These are phyloP conservation scores for Aphyosemion australe DNA, from an alignment of 2,113 vertebrate species.

Conservation along the genomic window DNA sequence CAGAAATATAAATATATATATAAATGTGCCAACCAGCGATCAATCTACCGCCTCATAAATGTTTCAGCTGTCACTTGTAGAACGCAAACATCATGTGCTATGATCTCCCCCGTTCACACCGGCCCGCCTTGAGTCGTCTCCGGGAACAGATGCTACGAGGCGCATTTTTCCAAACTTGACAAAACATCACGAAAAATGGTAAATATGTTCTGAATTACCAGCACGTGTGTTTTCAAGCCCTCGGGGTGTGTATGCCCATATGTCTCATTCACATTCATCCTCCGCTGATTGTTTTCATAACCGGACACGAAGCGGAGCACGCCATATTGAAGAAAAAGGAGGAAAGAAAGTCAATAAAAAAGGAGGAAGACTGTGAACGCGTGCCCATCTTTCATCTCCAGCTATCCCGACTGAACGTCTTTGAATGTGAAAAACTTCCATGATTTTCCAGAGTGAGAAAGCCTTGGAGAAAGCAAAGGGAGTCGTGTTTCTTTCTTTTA, in stretches of 20 bases:
- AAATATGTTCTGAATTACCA: conserved; percentile 77
- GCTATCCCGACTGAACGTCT: neutral
- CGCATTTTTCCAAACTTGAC: conserved; percentile 62
- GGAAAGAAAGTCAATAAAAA: neutral
- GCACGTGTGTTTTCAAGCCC: conserved; percentile 72
- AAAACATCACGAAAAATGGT: conserved; percentile 70
- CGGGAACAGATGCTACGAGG: conserved; percentile 60
- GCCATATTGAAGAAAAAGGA: neutral
- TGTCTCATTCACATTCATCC: conserved; percentile 71
- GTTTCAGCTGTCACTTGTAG: conserved; percentile 28
- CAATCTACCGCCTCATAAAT: conserved; percentile 22
- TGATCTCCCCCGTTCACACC: conserved; percentile 32
- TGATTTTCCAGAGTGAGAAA: neutral
- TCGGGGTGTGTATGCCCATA: conserved; percentile 69
- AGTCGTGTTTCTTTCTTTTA: no score
- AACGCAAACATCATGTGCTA: conserved; percentile 33
- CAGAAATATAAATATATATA: neutral
- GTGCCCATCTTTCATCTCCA: conserved; percentile 2
- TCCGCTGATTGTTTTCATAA: conserved; percentile 65
- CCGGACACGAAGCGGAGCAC: conserved; percentile 48
- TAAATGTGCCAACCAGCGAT: conserved; percentile 1
- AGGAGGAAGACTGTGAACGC: conserved; percentile 10
- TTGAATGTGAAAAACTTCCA: conserved; percentile 7
- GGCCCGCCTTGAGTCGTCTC: conserved; percentile 46
- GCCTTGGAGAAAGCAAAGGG: neutral